A percentile compares a stretch with the other conserved stretches of the same genome.
These are phyloP conservation scores for Elaeidobius kamerunicus DNA, from an alignment of 2,888 invertebrate genomes.

Conservation along the genomic window DNA sequence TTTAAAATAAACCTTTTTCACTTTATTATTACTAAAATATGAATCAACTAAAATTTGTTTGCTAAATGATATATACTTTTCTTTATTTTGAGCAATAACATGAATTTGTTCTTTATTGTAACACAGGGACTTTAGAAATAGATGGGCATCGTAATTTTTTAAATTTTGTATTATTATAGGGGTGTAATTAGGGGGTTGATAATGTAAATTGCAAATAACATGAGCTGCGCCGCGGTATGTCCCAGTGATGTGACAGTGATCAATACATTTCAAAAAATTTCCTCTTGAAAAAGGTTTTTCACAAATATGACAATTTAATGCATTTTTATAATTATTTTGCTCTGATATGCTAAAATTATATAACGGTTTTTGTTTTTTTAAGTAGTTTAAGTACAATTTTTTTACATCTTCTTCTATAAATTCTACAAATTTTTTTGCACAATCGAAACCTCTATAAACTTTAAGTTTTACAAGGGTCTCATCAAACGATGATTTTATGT, in stretches of 20 bases:
- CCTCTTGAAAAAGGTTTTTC: slow-evolving; percentile 12
- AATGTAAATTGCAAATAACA: slow-evolving; percentile 3
- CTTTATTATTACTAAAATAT: too few relatives aligned
- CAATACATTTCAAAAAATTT: slow-evolving; percentile 1
- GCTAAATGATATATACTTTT: neutral
- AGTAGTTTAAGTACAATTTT: neutral
- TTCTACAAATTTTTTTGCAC: neutral
- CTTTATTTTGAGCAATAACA: slow-evolving; percentile 8
- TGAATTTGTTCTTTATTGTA: slow-evolving; percentile 3
- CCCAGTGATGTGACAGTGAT: slow-evolving; percentile 14
- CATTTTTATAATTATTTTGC: too few relatives aligned
- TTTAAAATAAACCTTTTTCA: neutral
- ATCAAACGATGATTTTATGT: neutral
- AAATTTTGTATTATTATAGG: slow-evolving; percentile 10
- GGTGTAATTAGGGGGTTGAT: slow-evolving; percentile 7
- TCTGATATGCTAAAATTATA: too few relatives aligned
- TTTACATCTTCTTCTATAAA: neutral
- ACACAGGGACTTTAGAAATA: slow-evolving; percentile 9
- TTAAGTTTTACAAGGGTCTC: neutral
- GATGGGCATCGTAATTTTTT: slow-evolving; percentile 10
- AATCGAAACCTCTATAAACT: neutral
- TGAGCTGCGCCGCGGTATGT: too few relatives aligned
- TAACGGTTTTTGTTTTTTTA: neutral
- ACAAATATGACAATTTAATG: too few relatives aligned
- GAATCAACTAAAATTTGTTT: neutral